These are phyloP conservation scores for Exephanes ischioxanthus DNA, from an alignment of 2,888 invertebrate species.

Conservation along the genomic window DNA sequence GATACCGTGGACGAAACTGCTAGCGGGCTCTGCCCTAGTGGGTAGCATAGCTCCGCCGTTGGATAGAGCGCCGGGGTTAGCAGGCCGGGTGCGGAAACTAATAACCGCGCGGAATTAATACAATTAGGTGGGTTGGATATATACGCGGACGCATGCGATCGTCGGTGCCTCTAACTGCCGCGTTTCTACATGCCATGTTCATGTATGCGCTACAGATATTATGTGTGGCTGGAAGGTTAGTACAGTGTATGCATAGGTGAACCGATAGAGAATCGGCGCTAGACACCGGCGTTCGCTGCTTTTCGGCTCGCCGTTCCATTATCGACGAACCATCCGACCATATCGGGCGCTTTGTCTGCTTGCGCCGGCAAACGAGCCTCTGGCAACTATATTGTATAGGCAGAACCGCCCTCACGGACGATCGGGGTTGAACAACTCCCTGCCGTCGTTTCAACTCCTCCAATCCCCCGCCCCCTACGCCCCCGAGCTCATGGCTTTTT, in stretches of 20 bases:
- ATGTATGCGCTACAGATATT: conserved; percentile 22
- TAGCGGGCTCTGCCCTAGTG: conserved; percentile 53
- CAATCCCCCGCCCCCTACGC: conserved; percentile 28
- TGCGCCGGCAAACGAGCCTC: conserved; percentile 48
- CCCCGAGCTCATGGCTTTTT: conserved; percentile 31
- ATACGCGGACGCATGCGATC: conserved; percentile 58
- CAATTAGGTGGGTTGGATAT: conserved; percentile 71
- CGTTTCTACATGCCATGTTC: conserved; percentile 33
- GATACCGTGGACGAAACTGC: conserved; percentile 60
- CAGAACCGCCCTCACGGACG: conserved; percentile 36
- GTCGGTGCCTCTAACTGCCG: conserved; percentile 30
- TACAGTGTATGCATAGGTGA: conserved; percentile 61
- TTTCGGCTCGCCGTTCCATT: conserved; percentile 61
- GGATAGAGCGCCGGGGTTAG: conserved; percentile 48
- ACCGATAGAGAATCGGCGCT: conserved; percentile 63
- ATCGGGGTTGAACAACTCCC: conserved; percentile 55
- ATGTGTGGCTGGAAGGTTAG: conserved; percentile 34
- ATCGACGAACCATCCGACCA: conserved; percentile 67
- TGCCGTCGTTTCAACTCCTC: conserved; percentile 41
- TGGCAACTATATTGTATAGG: conserved; percentile 23
- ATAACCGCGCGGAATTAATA: conserved; percentile 73
- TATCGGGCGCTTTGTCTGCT: conserved; percentile 63
- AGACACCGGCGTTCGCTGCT: conserved; percentile 59
- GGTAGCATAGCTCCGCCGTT: conserved; percentile 31
- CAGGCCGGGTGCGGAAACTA: conserved; percentile 69